Conservation (phyloP, 2,888 invertebrate species). For the Serripes groenlandicus region DNA sequence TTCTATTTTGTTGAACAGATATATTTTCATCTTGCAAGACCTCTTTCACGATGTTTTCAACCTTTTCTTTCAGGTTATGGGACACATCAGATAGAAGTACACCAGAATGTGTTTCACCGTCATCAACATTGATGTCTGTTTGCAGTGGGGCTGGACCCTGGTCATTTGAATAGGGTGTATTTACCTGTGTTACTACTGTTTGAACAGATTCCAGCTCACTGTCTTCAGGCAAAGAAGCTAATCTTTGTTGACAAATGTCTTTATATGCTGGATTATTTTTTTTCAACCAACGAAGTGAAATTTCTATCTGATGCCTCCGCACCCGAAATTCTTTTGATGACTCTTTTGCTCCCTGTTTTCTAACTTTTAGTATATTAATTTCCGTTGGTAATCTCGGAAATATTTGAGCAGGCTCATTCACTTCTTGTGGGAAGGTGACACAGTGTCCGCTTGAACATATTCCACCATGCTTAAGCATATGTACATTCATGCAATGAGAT, state of each 20-base stretch:
- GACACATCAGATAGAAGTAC: conserved; percentile 4
- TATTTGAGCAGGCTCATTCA: conserved; percentile 39
- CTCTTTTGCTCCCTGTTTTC: conserved; percentile 60
- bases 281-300: conserved; percentile 59
- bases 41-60: not conserved
- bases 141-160: conserved; percentile 50
- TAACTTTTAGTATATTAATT: conserved; percentile 49
- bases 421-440: conserved; percentile 35
- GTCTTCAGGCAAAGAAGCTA: conserved; percentile 41
- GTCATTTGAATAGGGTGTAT: conserved; percentile 36
- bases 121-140: conserved; percentile 34
- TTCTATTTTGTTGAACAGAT: no score
- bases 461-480: conserved; percentile 54
- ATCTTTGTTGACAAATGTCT: conserved; percentile 46
- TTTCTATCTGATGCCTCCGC: conserved; percentile 40
- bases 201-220: conserved; percentile 38
- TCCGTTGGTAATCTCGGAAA: conserved; percentile 51
- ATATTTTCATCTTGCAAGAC: not conserved
- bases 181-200: conserved; percentile 17
- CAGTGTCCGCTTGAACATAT: conserved; percentile 5
- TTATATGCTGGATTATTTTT: conserved; percentile 54
- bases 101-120: conserved; percentile 11
- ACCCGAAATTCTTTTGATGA: conserved; percentile 58
- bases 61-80: not conserved
- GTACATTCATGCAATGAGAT: conserved; percentile 44